Evolutionary conservation across 2,888 invertebrate genomes (phyloP).

Genomic region (Eilema griseolum): DNA sequence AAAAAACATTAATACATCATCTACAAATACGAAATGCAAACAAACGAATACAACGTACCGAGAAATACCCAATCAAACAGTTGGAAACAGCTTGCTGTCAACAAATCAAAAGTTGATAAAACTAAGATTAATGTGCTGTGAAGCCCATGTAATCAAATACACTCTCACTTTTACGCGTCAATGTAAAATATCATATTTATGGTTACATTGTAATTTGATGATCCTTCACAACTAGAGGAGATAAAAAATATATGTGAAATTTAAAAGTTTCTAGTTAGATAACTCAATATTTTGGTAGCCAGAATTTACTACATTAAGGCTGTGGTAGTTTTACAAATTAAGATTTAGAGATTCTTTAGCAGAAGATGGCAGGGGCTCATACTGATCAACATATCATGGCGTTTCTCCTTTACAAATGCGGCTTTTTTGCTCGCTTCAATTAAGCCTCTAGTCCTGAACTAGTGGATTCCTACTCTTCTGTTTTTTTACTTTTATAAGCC

Average conservation of each 20-base stretch:
- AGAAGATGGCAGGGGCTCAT: neutral
- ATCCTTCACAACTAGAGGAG: neutral
- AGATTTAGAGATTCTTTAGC: neutral
- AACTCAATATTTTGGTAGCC: neutral
- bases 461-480: neutral
- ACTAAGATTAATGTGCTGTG: slow-evolving; percentile 7
- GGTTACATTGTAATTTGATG: neutral
- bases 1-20: neutral
- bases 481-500: neutral
- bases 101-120: slow-evolving; percentile 15
- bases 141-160: slow-evolving; percentile 13
- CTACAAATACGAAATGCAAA: slow-evolving; percentile 7
- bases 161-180: slow-evolving; percentile 3
- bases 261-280: neutral
- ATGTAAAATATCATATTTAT: neutral
- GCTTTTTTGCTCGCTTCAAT: neutral
- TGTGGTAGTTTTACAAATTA: neutral
- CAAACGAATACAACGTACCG: neutral
- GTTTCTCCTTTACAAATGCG: too few relatives aligned
- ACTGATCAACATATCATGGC: too few relatives aligned
- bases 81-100: slow-evolving; percentile 10
- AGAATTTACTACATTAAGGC: neutral
- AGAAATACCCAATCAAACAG: slow-evolving; percentile 14
- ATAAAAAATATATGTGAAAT: neutral
- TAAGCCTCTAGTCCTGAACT: neutral